These are phyloP conservation scores for Lymantria dispar DNA, from an alignment of 2,888 invertebrate species.

Conservation along the genomic window DNA sequence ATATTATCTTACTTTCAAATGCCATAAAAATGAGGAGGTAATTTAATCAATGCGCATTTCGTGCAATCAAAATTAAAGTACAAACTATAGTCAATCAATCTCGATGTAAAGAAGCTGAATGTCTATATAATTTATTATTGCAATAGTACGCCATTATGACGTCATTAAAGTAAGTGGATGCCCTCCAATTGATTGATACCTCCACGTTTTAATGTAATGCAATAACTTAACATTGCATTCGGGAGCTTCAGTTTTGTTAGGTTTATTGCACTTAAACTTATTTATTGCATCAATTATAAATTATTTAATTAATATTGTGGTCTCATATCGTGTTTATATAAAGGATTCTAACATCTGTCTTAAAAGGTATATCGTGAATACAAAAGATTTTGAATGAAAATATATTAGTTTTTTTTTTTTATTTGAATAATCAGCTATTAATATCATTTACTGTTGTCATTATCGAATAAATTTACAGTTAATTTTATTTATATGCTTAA, in stretches of 20 bases:
- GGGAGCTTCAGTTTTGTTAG: background rate
- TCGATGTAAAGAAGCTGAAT: background rate
- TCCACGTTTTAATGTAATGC: background rate
- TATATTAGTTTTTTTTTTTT: too few species aligned
- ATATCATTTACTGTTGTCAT: too few species aligned
- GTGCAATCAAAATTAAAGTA: background rate
- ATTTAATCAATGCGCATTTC: background rate
- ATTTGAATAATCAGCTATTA: too few species aligned
- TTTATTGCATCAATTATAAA: conserved; percentile 1
- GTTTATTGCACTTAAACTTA: conserved; percentile 3
- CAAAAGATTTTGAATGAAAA: too few species aligned
- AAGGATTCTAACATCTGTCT: too few species aligned
- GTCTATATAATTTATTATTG: background rate
- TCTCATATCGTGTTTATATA: background rate
- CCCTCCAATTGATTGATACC: conserved; percentile 3
- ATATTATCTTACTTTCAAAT: too few species aligned
- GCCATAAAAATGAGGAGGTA: too few species aligned
- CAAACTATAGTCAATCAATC: background rate
- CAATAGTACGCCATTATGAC: background rate
- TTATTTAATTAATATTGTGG: background rate
- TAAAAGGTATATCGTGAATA: too few species aligned
- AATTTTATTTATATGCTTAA: too few species aligned
- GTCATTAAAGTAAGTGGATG: conserved; percentile 1
- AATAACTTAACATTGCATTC: conserved; percentile 4
- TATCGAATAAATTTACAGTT: too few species aligned